Percentiles rank a stretch among this genome's conserved stretches.
Evolutionary conservation across 2,888 invertebrate genomes (phyloP).

Genomic region (Phytoseiulus persimilis): DNA sequence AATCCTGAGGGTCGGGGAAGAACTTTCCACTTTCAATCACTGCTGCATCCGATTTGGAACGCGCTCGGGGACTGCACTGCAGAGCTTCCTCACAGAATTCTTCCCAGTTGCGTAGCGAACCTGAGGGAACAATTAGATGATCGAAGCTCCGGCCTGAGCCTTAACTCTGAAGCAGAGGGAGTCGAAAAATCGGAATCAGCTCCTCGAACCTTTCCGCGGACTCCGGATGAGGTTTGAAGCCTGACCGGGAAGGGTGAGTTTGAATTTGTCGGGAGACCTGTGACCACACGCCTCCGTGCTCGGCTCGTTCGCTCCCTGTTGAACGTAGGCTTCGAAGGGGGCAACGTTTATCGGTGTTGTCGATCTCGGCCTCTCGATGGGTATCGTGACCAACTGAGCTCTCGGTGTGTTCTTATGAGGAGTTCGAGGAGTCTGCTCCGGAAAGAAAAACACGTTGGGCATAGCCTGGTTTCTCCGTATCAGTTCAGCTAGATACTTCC

Average conservation of each 20-base stretch:
- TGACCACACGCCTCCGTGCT: slow-evolving; percentile 43
- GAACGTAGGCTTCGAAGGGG: slow-evolving; percentile 63
- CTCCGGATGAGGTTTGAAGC: slow-evolving; percentile 45
- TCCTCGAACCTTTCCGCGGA: slow-evolving; percentile 42
- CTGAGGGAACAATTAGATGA: slow-evolving; percentile 19
- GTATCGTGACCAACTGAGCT: slow-evolving; percentile 48
- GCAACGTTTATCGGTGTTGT: slow-evolving; percentile 65
- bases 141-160: neutral
- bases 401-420: slow-evolving; percentile 41
- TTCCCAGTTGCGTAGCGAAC: slow-evolving; percentile 51
- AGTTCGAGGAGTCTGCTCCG: slow-evolving; percentile 19
- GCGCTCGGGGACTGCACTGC: slow-evolving; percentile 50
- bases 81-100: slow-evolving; percentile 54
- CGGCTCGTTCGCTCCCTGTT: slow-evolving; percentile 46
- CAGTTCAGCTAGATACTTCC: too few species aligned
- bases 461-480: too few species aligned
- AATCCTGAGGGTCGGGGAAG: slow-evolving; percentile 30
- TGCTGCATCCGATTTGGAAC: slow-evolving; percentile 45
- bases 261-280: slow-evolving; percentile 57
- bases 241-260: slow-evolving; percentile 62
- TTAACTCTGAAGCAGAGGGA: too few species aligned
- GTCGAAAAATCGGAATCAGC: neutral
- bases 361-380: slow-evolving; percentile 65
- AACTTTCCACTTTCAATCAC: neutral
- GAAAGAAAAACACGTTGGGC: too few species aligned